A percentile compares a stretch with the other conserved stretches of the same genome.
phyloP scores from a whole-genome alignment of 2,797 vertebrate species.

The Choloepus didactylus region DNA sequence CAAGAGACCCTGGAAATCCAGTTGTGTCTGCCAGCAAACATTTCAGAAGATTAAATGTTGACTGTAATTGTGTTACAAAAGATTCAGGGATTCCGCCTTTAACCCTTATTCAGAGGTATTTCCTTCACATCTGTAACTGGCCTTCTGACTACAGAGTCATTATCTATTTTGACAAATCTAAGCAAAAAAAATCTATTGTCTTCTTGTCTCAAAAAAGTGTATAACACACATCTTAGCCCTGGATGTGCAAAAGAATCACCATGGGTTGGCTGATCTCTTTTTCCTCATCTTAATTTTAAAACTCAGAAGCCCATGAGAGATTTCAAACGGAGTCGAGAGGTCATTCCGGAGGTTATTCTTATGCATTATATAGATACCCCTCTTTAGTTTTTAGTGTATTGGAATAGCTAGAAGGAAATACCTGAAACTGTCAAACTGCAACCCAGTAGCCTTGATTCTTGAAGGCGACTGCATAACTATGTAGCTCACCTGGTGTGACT shows the following conservation, averaged over 20 bases:
- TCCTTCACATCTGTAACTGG: neutral
- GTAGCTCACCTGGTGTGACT: too few species aligned
- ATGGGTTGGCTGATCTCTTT: too few species aligned
- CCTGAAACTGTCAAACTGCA: too few species aligned
- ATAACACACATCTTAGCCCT: fast-evolving
- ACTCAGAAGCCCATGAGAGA: neutral
- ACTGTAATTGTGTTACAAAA: fast-evolving
- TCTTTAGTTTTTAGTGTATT: too few species aligned
- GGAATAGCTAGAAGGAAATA: too few species aligned
- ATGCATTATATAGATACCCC: too few species aligned
- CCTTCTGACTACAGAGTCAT: neutral
- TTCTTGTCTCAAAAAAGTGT: neutral
- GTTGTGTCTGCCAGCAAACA: neutral
- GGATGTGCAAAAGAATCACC: neutral
- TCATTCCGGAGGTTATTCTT: too few species aligned
- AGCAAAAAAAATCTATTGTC: neutral
- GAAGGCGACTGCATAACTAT: too few species aligned
- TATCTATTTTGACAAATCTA: neutral
- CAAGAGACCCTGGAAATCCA: neutral
- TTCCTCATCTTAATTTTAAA: neutral
- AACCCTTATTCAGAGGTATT: neutral
- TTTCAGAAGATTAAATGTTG: neutral
- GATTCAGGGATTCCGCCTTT: neutral
- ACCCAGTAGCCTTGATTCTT: too few species aligned
- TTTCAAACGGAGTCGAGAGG: too few species aligned